phyloP scores from a whole-genome alignment of 2,113 vertebrate genomes.

The Coturnix japonica region DNA sequence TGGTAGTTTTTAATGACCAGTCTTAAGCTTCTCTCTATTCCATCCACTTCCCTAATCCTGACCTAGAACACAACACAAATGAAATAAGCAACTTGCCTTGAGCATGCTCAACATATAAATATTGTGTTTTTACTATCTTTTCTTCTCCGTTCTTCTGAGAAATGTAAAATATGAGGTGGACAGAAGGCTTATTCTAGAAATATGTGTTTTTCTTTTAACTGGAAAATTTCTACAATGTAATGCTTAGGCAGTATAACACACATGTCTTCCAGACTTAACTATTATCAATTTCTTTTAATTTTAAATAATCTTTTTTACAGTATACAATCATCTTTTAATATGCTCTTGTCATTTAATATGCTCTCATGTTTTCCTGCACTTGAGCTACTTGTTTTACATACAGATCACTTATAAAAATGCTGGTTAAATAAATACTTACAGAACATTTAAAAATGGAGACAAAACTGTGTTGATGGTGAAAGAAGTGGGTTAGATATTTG shows the following conservation, averaged over 20 bases:
- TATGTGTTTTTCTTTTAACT: background rate
- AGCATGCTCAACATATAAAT: background rate
- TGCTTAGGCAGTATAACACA: background rate
- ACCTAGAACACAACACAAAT: background rate
- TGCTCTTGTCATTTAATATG: background rate
- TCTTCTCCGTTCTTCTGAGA: background rate
- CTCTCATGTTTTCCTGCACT: background rate
- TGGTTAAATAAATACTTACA: background rate
- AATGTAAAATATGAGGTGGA: background rate
- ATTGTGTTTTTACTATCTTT: background rate
- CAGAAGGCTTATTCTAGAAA: background rate
- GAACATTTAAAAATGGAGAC: background rate
- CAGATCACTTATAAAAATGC: too few species aligned
- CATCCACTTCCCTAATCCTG: background rate
- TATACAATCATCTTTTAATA: background rate
- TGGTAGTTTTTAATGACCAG: accelerated
- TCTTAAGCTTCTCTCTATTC: background rate
- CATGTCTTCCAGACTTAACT: background rate
- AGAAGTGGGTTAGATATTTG: background rate
- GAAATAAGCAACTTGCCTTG: background rate
- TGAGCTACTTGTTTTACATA: background rate
- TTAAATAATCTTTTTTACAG: background rate
- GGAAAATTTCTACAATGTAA: background rate
- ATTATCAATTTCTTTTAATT: background rate
- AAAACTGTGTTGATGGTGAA: background rate